Evolutionary conservation across 2,888 invertebrate species (phyloP), one percentile per base, ranked within the genome.

Genomic region (Hemithea aestivaria): DNA sequence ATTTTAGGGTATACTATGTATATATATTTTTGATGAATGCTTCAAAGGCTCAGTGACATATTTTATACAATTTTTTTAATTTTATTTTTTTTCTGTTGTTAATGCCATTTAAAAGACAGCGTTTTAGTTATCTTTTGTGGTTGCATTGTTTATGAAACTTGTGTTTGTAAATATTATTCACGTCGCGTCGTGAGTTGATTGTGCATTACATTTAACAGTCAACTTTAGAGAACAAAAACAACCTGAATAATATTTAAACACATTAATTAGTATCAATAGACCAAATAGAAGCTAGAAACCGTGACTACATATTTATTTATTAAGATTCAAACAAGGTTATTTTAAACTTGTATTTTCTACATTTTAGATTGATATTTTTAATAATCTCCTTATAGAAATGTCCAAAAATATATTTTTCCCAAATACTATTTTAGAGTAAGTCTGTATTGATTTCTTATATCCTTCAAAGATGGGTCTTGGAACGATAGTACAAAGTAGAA

Each of bases 31-130:
- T 72, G 63, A 72, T 57, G 67, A 69, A 70, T 68, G 70, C 69
- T 78, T 73, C 69, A 68, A 84, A 84, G 83, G 82, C 85, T 85
- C 82, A 79, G 79, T 79, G 79, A 81, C 80, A 73, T 75, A 47
- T 72, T 63, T 68, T 66, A 51, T 60, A 49, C 2, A 2, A 58
- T 60, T 59, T 62, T 58, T 60, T 59, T 65, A 60, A 56, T 70
- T 66, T 16, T 16, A 16, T 16, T 16, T 4, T 16, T 68, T 4
- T 16, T 68, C 61, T 64, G 66, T 70, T 68, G 25, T 58, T 56
- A 56, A 52, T 65, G 68, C 68, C 70, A 67, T 72, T 71, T 58
- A 41, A 57, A 74, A 77, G 78, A 73, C 58, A 76, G 62, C 75
- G 78, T 78, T 77, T 76, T 77, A 76, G 76, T 78, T 79, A 52